Base-by-base conservation (phyloP, 2,888 invertebrate species). In the Callyntrura guangdongensis region DNA sequence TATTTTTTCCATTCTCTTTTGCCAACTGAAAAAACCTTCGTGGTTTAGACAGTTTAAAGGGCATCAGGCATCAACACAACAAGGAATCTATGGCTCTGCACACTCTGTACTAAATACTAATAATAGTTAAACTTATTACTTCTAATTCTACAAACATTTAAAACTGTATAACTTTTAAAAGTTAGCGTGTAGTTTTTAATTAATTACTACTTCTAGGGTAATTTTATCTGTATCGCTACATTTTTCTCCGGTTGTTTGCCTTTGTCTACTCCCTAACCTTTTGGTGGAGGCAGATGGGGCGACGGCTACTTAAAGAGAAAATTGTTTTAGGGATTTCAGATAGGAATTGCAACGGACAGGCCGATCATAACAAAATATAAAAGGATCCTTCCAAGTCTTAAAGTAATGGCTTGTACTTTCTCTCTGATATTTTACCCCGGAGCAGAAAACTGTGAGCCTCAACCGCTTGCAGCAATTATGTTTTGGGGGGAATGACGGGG, bases 261-360 rank as follows among this genome's bases (percentile, higher is more conserved):
- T 0, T 11, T n/a, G 36, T 36, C 69, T 14, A 49, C 6, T 49
- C 17, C 11, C 14, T 36, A 36, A 36, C 6, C 6, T 36, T 36
- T 36, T 2, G 36, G 36, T 4, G 6, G 36, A 36, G 36, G 36
- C 36, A 36, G 36, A 36, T n/a, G n/a, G 36, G 36, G 36, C 6
- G 36, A 53, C 22, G 22, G 22, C 11, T 72, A 25, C 12, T 20
- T 2, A 8, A 77, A 49, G 53, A n/a, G 49, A 77, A 53, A 49
- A 53, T 36, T 53, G 74, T 77, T 20, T 67, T 67, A 67, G 89
- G 47, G 85, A 85, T 49, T 53, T 74, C 86, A 90, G 90, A 36
- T 36, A 74, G 82, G 90, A 90, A 90, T 90, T 90, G 90, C 90
- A 86, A 86, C 82, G 90, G 90, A 90, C 90, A 90, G 90, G 90